phyloP scores from a whole-genome alignment of 2,113 vertebrate species.

The Sigmodon hispidus region DNA sequence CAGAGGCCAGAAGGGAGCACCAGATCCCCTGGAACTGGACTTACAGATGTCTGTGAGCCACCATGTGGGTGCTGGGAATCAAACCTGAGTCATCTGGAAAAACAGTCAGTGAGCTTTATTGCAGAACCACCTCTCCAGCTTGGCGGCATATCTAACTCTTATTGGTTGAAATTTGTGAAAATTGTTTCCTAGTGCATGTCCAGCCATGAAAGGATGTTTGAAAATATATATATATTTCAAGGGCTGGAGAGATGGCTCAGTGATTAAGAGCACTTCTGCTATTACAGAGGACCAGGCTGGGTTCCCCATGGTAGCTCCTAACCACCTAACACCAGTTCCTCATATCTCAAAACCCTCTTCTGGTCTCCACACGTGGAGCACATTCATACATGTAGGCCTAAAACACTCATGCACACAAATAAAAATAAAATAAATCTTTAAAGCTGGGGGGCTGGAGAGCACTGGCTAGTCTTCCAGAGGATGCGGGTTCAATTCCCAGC shows the following conservation, averaged over 20 bases:
- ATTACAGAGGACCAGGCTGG: neutral
- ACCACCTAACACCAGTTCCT: neutral
- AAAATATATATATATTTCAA: slow-evolving; percentile 17
- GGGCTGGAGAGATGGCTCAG: neutral
- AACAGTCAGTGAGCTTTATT: neutral
- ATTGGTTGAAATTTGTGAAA: slow-evolving; percentile 40
- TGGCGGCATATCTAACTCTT: neutral
- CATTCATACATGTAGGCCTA: neutral
- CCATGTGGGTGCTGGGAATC: neutral
- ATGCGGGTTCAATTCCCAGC: neutral
- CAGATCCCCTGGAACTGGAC: neutral
- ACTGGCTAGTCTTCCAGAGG: neutral
- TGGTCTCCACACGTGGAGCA: neutral
- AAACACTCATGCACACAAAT: neutral
- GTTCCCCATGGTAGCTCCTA: neutral
- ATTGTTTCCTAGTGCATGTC: slow-evolving; percentile 17
- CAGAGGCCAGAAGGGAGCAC: neutral
- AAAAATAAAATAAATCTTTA: neutral
- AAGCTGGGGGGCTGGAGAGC: neutral
- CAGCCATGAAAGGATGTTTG: slow-evolving; percentile 33
- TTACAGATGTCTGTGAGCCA: neutral
- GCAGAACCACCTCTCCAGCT: too few species aligned
- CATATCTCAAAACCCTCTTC: neutral
- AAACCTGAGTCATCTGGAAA: neutral
- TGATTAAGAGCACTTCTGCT: neutral